Evolutionary conservation across 2,888 invertebrate species (phyloP), one percentile per base, ranked within the genome.

Genomic region (Aricia artaxerxes): DNA sequence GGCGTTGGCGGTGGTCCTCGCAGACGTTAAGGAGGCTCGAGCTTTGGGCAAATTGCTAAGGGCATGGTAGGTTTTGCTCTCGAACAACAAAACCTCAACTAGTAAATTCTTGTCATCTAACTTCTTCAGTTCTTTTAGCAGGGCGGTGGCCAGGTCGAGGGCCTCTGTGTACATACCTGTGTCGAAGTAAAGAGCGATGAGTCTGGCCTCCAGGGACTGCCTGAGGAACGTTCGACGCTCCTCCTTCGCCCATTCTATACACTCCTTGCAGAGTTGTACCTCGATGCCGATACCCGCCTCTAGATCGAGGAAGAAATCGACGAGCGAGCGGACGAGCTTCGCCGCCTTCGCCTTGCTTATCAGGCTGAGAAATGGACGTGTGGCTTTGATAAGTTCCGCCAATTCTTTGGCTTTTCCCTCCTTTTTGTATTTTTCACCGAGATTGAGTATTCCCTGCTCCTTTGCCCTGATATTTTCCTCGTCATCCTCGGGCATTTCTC

Each of bases 271-370:
- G 82, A 98, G 94, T 92, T 98, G 97, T 79, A 97, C 97, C 95
- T 99, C 99, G 82, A 98, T 98, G 78, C 99, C 99, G 83, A 98
- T 99, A 78, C 97, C 98, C 82, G 99, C 99, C 91, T 99, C 99
- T 93, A 99, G 96, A 89, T 99, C 99, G 84, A 99, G 94, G 92
- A 99, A 99, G 95, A 99, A 97, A 91, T 99, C 99, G 13, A 99
- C 99, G 84, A 99, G 95, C 38, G 98, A 98, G 82, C 99, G 96
- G 9, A 99, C 99, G 86, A 99, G 94, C 93, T 99, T 99, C 0
- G 99, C 99, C 78, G 99, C 99, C 94, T 99, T 99, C 60, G 99
- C 99, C 95, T 99, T 99, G 90, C 99, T 99, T 87, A 99, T 98
- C 85, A 97, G 95, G 86, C 97, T 97, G 81, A 99, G 95, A 90